Evolutionary conservation across 92 coral and sea anemone genomes (phyloP).

Genomic region (Hydrozoanthus gracilis): DNA sequence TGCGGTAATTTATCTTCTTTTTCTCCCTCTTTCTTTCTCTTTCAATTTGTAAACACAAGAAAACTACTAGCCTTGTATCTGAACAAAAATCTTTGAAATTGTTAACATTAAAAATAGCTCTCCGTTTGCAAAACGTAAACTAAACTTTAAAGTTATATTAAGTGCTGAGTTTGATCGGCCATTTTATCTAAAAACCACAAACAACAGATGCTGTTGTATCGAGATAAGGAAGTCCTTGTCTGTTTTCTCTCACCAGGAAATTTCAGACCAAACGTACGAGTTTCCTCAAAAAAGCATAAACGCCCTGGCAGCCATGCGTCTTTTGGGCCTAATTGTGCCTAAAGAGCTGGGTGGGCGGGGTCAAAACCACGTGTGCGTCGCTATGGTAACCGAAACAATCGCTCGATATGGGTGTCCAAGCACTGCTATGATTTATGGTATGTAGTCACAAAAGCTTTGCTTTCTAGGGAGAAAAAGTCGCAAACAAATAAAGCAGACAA

Average conservation of each 20-base stretch:
- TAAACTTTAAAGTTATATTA: neutral
- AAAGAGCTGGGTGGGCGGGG: conserved; percentile 73
- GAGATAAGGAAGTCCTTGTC: neutral
- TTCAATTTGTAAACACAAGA: no score
- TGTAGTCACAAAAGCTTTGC: neutral
- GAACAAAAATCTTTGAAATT: no score
- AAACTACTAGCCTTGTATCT: no score
- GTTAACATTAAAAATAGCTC: neutral
- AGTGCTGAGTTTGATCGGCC: neutral
- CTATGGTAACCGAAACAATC: conserved; percentile 74
- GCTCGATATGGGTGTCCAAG: conserved; percentile 78
- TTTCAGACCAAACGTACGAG: conserved; percentile 62
- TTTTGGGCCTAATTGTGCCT: conserved; percentile 67
- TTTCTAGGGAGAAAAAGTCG: no score
- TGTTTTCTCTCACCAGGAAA: conserved; percentile 37
- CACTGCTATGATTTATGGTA: conserved; percentile 75
- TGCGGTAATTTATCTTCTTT: no score
- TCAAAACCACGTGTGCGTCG: conserved; percentile 69
- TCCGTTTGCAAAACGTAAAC: neutral
- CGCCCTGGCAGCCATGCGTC: conserved; percentile 63
- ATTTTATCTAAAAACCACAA: neutral
- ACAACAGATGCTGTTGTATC: neutral
- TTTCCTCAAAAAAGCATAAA: conserved; percentile 64
- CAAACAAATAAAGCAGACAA: neutral
- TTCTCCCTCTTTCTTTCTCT: no score